Evolutionary conservation across 2,113 vertebrate genomes (phyloP).

Genomic region (Centropus unirufus): DNA sequence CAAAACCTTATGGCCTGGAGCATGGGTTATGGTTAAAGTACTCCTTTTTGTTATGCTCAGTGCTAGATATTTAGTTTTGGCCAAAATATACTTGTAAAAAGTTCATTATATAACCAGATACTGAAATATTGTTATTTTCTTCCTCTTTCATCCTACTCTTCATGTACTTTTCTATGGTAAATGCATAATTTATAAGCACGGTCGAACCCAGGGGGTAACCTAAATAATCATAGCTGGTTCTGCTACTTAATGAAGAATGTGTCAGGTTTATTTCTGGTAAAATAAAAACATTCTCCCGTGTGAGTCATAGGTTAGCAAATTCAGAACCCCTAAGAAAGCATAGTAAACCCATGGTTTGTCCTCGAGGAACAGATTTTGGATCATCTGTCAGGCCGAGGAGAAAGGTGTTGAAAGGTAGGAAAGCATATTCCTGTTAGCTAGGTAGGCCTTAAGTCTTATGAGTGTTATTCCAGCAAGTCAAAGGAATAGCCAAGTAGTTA

Average conservation of each 20-base stretch:
- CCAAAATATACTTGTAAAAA: background rate
- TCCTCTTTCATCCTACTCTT: background rate
- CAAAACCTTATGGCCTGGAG: background rate
- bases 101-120: background rate
- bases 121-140: background rate
- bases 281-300: background rate
- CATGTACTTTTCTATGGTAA: background rate
- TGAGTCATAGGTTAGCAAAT: background rate
- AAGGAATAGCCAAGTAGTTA: background rate
- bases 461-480: background rate
- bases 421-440: background rate
- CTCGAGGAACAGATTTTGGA: background rate
- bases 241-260: background rate
- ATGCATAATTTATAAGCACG: background rate
- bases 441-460: background rate
- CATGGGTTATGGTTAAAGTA: background rate
- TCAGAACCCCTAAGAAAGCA: background rate
- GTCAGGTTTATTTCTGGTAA: background rate
- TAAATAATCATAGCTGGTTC: background rate
- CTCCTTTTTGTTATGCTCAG: background rate
- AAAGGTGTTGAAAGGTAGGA: background rate
- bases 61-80: background rate
- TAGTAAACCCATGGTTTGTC: background rate
- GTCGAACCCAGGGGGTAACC: background rate
- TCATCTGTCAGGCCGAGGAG: background rate